Percentiles rank a stretch among this genome's conserved stretches.
These are phyloP conservation scores for Epizoanthus fatuus DNA, from an alignment of 92 coral and sea anemone species.

Conservation along the genomic window DNA sequence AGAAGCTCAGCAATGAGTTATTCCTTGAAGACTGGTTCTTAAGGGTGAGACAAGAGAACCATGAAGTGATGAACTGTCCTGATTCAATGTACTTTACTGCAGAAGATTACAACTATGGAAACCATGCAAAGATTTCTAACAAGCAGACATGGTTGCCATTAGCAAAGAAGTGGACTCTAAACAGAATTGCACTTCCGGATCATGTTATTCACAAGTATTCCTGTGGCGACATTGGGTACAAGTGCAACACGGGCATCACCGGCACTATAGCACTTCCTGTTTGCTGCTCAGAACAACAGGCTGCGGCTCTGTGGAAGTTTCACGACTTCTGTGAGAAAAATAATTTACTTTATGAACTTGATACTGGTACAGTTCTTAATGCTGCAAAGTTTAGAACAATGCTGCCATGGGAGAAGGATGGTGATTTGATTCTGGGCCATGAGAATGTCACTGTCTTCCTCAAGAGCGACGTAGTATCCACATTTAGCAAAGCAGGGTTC, in stretches of 20 bases:
- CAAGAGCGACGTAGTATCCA: neutral
- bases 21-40: slow-evolving; percentile 45
- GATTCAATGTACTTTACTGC: slow-evolving; percentile 40
- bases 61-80: slow-evolving; percentile 37
- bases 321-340: slow-evolving; percentile 35
- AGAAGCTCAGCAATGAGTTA: neutral
- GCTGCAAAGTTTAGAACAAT: slow-evolving; percentile 17
- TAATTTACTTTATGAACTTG: slow-evolving; percentile 28
- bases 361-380: slow-evolving; percentile 21
- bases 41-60: slow-evolving; percentile 7
- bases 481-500: slow-evolving; percentile 15
- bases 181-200: slow-evolving; percentile 29
- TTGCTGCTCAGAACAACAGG: slow-evolving; percentile 40
- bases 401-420: slow-evolving; percentile 44
- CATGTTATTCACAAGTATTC: slow-evolving; percentile 22
- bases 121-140: slow-evolving; percentile 7
- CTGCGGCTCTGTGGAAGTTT: neutral
- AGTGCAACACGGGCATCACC: slow-evolving; percentile 14
- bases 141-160: slow-evolving; percentile 22
- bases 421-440: slow-evolving; percentile 20
- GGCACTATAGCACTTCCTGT: slow-evolving; percentile 24
- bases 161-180: slow-evolving; percentile 33
- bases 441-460: slow-evolving; percentile 8
- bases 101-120: slow-evolving; percentile 24
- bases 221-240: slow-evolving; percentile 19